phyloP scores from a whole-genome alignment of 2,797 vertebrate genomes.

The Gorsachius magnificus region DNA sequence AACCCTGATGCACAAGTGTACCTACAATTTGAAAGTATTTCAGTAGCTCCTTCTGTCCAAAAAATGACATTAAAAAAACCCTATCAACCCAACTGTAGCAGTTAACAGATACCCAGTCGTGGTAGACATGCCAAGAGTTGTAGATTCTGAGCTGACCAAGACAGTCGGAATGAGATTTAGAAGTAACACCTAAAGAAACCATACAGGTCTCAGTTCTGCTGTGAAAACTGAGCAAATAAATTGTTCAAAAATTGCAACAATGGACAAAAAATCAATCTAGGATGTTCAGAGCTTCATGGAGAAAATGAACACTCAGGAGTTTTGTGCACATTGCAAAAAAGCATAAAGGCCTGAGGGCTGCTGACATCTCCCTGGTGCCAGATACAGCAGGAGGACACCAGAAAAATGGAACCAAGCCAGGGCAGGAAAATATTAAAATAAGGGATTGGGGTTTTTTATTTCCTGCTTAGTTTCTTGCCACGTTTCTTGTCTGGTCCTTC shows the following conservation, averaged over 20 bases:
- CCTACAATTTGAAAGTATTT: neutral
- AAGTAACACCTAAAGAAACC: neutral
- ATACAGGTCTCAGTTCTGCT: neutral
- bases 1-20: neutral
- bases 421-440: neutral
- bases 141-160: neutral
- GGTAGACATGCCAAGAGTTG: neutral
- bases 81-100: neutral
- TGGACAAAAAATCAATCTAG: neutral
- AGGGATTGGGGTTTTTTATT: neutral
- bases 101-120: neutral
- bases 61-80: neutral
- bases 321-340: neutral
- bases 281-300: neutral
- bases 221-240: neutral
- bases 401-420: neutral
- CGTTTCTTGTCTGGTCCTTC: neutral
- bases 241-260: neutral
- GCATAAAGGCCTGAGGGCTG: neutral
- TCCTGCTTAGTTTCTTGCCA: neutral
- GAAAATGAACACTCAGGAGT: neutral
- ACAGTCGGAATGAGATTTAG: neutral
- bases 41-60: neutral
- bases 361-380: neutral
- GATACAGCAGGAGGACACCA: neutral